phyloP scores from a whole-genome alignment of 2,888 invertebrate genomes.

The Plagodis pulveraria region DNA sequence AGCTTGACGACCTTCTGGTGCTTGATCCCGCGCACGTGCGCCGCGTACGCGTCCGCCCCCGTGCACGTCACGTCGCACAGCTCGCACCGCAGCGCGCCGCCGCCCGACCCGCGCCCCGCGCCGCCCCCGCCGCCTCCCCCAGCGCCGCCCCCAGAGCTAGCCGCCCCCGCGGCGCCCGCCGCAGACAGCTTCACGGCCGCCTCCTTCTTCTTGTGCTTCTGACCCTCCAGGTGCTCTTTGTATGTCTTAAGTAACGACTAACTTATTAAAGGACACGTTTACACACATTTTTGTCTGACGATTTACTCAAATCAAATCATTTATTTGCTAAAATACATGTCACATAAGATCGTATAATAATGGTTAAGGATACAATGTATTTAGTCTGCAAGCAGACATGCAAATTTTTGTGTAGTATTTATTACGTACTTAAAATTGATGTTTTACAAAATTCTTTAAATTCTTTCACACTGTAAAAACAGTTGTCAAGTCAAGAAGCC shows the following conservation, averaged over 20 bases:
- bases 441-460: too few relatives aligned
- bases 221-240: slow-evolving; percentile 98
- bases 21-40: slow-evolving; percentile 98
- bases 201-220: slow-evolving; percentile 99
- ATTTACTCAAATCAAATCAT: too few relatives aligned
- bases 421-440: too few relatives aligned
- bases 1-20: slow-evolving; percentile 99
- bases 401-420: too few relatives aligned
- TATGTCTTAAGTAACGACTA: slow-evolving; percentile 57
- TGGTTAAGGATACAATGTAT: too few relatives aligned
- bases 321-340: too few relatives aligned
- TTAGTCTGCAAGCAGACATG: too few relatives aligned
- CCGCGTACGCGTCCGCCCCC: slow-evolving; percentile 98
- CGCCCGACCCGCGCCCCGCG: slow-evolving; percentile 61
- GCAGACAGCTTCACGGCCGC: slow-evolving; percentile 87
- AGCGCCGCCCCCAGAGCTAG: slow-evolving; percentile 30
- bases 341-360: too few relatives aligned
- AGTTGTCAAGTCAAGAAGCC: too few relatives aligned
- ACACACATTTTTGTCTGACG: too few relatives aligned
- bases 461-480: too few relatives aligned
- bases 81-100: slow-evolving; percentile 93
- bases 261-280: too few relatives aligned
- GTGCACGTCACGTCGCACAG: slow-evolving; percentile 99
- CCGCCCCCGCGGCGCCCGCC: slow-evolving; percentile 45
- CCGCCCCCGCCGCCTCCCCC: slow-evolving; percentile 27